phyloP scores from a whole-genome alignment of 2,113 vertebrate species.

The Athene cunicularia region DNA sequence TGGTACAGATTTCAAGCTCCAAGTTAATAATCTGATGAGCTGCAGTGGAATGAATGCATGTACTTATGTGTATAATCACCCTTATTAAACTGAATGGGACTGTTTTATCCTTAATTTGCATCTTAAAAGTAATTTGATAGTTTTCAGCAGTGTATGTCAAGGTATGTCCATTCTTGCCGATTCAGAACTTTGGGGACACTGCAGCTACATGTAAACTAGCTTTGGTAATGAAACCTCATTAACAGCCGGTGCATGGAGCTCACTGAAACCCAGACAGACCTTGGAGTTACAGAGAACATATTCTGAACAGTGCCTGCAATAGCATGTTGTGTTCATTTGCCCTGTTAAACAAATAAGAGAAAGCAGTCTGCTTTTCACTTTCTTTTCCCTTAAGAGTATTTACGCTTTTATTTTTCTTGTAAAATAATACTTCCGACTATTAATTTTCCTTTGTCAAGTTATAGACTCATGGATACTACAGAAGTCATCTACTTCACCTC shows the following conservation, averaged over 20 bases:
- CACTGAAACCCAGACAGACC: neutral
- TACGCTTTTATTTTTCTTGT: neutral
- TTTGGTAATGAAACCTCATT: neutral
- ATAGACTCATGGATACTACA: neutral
- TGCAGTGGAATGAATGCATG: neutral
- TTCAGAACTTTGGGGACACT: neutral
- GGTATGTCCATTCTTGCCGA: neutral
- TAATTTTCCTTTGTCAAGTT: neutral
- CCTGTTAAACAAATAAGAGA: neutral
- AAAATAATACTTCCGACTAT: neutral
- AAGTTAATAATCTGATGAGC: neutral
- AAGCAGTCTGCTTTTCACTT: neutral
- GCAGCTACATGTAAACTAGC: neutral
- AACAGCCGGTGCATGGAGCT: neutral
- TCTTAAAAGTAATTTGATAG: neutral
- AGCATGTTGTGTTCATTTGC: neutral
- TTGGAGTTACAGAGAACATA: accelerated
- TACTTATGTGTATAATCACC: neutral
- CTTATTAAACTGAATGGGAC: neutral
- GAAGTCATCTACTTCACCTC: neutral
- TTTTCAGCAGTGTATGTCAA: neutral
- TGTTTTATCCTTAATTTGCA: neutral
- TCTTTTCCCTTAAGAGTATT: neutral
- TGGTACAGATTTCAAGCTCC: neutral
- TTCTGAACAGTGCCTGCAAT: neutral